Conservation (phyloP, 2,797 vertebrate genomes). For the Oreochromis grahami region DNA sequence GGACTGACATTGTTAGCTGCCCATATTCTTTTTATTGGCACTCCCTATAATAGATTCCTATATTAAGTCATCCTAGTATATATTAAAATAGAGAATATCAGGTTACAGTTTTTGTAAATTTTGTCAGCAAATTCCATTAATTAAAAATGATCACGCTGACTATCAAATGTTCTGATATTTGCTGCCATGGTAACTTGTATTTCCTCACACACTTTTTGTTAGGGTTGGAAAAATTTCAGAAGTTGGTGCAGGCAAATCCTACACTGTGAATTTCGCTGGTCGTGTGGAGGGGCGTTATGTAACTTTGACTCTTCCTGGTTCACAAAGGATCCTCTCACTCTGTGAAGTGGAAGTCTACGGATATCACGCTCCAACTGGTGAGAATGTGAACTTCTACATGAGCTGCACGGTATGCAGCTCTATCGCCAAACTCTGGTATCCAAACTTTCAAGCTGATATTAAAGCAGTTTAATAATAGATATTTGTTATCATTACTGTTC, state of each 20-base stretch:
- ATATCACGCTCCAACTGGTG: constrained; percentile 1
- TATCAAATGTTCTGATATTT: neutral
- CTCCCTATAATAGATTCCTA: fast-evolving
- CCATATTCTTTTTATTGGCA: fast-evolving
- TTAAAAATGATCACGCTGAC: neutral
- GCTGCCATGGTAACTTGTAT: neutral
- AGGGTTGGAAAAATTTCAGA: neutral
- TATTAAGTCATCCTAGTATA: neutral
- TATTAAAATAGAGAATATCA: fast-evolving
- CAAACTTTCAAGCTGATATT: fast-evolving
- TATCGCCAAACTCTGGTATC: fast-evolving
- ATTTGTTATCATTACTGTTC: neutral
- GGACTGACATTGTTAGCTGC: neutral
- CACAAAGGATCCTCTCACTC: neutral
- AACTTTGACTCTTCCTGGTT: neutral
- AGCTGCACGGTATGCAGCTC: fast-evolving
- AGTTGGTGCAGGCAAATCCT: fast-evolving
- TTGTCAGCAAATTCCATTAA: neutral
- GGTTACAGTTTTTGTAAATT: neutral
- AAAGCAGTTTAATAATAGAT: fast-evolving
- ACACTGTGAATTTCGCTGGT: neutral
- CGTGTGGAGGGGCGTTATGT: constrained; percentile 32
- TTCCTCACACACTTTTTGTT: neutral
- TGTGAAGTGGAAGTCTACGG: constrained; percentile 43
- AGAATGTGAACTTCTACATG: neutral